Conservation (phyloP, 37 sponge, comb jelly and placozoan species). For the Crambe crambe region DNA sequence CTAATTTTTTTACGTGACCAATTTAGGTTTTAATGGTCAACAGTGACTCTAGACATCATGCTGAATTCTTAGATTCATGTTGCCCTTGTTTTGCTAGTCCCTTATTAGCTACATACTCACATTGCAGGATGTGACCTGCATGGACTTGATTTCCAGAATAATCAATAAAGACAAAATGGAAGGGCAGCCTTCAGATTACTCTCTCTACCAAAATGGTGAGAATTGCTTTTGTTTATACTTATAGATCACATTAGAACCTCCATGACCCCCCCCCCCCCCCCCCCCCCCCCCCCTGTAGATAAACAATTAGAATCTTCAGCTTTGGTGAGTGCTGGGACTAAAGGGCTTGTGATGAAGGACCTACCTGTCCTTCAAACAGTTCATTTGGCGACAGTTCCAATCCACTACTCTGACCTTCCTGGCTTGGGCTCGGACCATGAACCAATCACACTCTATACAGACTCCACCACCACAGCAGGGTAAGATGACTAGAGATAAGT, state of each 20-base stretch:
- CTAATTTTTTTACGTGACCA: too few relatives aligned
- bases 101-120: too few relatives aligned
- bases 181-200: slow-evolving; percentile 3
- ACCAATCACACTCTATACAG: slow-evolving; percentile 44
- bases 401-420: slow-evolving; percentile 29
- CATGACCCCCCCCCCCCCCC: not conserved
- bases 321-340: not conserved
- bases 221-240: not conserved
- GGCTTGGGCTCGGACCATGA: slow-evolving; percentile 7
- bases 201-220: slow-evolving; percentile 6
- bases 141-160: not conserved
- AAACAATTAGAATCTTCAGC: not conserved
- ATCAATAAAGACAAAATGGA: slow-evolving; percentile 2
- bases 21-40: too few relatives aligned
- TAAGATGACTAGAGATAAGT: not conserved
- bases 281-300: not conserved
- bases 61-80: too few relatives aligned
- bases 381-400: slow-evolving; percentile 8
- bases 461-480: slow-evolving; percentile 35
- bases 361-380: not conserved
- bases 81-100: too few relatives aligned
- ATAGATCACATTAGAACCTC: not conserved
- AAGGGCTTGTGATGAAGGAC: slow-evolving; percentile 10
- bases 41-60: too few relatives aligned
- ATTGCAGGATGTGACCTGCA: too few relatives aligned